Conservation (phyloP, 37 sponge, comb jelly and placozoan species). For the Petrosia ficiformis region DNA sequence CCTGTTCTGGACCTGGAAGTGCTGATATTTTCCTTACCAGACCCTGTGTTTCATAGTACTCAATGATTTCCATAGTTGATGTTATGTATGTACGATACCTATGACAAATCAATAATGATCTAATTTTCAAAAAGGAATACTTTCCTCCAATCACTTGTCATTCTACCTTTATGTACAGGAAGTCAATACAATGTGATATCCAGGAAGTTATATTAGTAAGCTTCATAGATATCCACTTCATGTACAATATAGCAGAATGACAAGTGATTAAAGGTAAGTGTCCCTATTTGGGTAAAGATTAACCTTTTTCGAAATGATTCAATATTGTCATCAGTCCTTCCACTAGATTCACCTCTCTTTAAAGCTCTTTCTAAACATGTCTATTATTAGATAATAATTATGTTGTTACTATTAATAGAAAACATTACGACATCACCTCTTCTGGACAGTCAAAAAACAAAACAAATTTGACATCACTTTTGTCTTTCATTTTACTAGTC, state of each 20-base stretch:
- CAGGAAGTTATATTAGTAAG: too few relatives aligned
- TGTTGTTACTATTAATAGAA: background rate
- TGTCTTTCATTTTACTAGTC: constrained; percentile 76
- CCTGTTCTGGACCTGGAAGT: constrained; percentile 43
- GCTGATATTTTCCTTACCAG: constrained; percentile 51
- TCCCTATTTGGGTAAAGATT: too few relatives aligned
- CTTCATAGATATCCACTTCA: too few relatives aligned
- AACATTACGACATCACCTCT: constrained; percentile 34
- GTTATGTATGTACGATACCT: constrained; percentile 62
- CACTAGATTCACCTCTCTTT: constrained; percentile 65
- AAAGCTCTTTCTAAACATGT: constrained; percentile 59
- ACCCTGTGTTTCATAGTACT: constrained; percentile 56
- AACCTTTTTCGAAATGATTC: constrained; percentile 81
- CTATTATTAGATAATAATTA: constrained; percentile 4
- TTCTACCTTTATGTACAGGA: too few relatives aligned
- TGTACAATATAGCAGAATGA: too few relatives aligned
- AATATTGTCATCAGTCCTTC: constrained; percentile 79
- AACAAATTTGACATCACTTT: constrained; percentile 74
- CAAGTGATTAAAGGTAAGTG: too few relatives aligned
- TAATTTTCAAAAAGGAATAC: too few relatives aligned
- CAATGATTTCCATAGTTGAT: constrained; percentile 74
- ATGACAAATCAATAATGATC: background rate
- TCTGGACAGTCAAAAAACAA: constrained; percentile 91
- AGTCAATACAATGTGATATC: too few relatives aligned
- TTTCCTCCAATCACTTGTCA: too few relatives aligned